Percentiles rank a stretch among this genome's conserved stretches.
phyloP scores from a whole-genome alignment of 2,113 vertebrate species.

The Opisthocomus hoazin region DNA sequence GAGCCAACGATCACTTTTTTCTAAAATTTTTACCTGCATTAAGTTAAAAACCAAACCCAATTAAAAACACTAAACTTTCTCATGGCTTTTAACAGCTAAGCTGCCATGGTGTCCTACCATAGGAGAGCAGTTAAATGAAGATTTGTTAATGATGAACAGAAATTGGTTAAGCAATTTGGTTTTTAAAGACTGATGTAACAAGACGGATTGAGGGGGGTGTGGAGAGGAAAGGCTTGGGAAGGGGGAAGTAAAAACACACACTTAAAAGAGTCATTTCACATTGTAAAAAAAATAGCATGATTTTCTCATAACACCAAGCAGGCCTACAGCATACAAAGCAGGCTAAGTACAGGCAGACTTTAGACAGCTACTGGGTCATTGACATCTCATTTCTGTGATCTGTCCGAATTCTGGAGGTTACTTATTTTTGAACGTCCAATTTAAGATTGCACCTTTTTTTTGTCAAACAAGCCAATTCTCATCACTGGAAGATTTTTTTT shows the following conservation, averaged over 20 bases:
- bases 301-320: slow-evolving; percentile 74
- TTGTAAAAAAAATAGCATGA: slow-evolving; percentile 66
- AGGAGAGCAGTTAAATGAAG: background rate
- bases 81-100: background rate
- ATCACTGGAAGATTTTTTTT: background rate
- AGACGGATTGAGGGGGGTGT: background rate
- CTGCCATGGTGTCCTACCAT: background rate
- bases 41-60: background rate
- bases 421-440: background rate
- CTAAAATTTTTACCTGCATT: background rate
- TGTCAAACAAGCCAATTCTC: slow-evolving; percentile 4
- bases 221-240: slow-evolving; percentile 44
- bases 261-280: slow-evolving; percentile 70
- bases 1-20: background rate
- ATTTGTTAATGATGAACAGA: slow-evolving; percentile 52
- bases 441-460: background rate
- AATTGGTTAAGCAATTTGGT: background rate
- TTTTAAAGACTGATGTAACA: slow-evolving; percentile 63
- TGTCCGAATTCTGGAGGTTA: slow-evolving; percentile 50
- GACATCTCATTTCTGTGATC: slow-evolving; percentile 34
- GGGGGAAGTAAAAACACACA: slow-evolving; percentile 60
- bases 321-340: slow-evolving; percentile 79
- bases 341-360: slow-evolving; percentile 96
- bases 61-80: background rate
- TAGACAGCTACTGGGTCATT: slow-evolving; percentile 82